Evolutionary conservation across 2,113 vertebrate species (phyloP).

Genomic region (Phaethornis superciliosus): DNA sequence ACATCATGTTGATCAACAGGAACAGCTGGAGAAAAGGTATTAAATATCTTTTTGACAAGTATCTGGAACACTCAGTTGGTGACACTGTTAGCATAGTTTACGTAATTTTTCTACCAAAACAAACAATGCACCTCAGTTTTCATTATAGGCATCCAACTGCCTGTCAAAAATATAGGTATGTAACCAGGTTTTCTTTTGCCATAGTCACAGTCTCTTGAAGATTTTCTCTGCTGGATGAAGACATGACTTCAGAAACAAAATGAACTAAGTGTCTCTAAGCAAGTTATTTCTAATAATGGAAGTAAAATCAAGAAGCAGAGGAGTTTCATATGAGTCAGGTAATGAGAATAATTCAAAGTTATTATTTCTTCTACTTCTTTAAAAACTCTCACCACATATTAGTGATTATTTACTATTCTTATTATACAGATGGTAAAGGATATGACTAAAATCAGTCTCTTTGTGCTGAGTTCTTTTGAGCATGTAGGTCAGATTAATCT

Average conservation of each 20-base stretch:
- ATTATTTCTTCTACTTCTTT: not conserved
- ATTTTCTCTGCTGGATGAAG: not conserved
- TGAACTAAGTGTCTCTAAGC: not conserved
- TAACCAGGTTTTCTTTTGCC: not conserved
- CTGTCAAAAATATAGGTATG: not conserved
- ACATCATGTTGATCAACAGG: not conserved
- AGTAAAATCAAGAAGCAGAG: not conserved
- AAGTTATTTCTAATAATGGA: not conserved
- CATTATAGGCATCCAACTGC: not conserved
- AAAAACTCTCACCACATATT: not conserved
- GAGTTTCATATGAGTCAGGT: not conserved
- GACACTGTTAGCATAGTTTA: not conserved
- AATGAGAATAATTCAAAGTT: slow-evolving; percentile 23
- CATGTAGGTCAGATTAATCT: not conserved
- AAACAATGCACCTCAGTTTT: accelerated
- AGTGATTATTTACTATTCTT: slow-evolving; percentile 23
- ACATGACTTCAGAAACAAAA: not conserved
- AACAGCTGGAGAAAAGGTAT: not conserved
- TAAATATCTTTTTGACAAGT: not conserved
- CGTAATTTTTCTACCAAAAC: not conserved
- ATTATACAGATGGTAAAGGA: not conserved
- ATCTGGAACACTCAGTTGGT: not conserved
- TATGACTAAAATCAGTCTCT: not conserved
- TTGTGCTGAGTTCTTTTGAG: not conserved
- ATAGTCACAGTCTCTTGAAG: not conserved